A percentile compares a stretch with the other conserved stretches of the same genome.
These are phyloP conservation scores for Prenolepis imparis DNA, from an alignment of 2,888 invertebrate genomes.

Conservation along the genomic window DNA sequence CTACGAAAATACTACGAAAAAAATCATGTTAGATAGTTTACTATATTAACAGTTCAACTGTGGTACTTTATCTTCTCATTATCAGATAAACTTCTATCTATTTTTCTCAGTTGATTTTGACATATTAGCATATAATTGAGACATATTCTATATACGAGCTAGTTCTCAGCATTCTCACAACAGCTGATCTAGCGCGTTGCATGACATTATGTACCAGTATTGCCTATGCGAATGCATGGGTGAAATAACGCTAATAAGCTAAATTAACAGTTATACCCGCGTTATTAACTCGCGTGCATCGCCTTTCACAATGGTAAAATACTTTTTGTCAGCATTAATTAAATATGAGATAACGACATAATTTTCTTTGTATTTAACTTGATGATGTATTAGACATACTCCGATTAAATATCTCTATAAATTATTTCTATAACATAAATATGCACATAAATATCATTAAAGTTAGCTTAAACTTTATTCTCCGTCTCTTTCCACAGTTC, in stretches of 20 bases:
- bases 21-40: not conserved
- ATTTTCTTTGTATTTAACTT: not conserved
- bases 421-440: not conserved
- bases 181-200: not conserved
- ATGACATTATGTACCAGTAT: not conserved
- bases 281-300: constrained; percentile 10
- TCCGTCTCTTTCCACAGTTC: not conserved
- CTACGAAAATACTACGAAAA: not conserved
- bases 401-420: not conserved
- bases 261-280: constrained; percentile 5
- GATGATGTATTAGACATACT: not conserved
- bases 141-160: not conserved
- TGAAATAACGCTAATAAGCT: constrained; percentile 14
- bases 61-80: no score
- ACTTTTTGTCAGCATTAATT: not conserved
- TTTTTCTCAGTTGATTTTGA: not conserved
- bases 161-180: not conserved
- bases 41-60: not conserved
- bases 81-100: no score
- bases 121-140: not conserved
- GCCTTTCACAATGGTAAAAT: not conserved
- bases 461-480: not conserved
- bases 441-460: not conserved
- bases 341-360: not conserved
- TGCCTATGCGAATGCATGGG: not conserved